Base-by-base conservation (phyloP, 2,888 invertebrate species). In the Sympetrum striolatum region DNA sequence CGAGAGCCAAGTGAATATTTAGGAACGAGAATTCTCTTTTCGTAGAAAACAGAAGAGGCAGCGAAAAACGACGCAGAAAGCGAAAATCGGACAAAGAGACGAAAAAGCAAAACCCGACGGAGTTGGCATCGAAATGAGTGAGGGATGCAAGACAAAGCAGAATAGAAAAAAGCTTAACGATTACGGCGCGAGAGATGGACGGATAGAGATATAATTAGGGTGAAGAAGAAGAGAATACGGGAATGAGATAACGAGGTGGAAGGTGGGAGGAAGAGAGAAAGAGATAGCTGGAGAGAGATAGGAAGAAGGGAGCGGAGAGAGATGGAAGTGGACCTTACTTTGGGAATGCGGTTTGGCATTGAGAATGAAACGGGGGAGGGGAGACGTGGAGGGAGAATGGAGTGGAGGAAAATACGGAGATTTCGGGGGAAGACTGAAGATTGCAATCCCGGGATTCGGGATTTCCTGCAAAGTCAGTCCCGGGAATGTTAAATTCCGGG, bases 281-380 rank as follows among this genome's bases (percentile, higher is more conserved):
- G 48, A 48, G 53, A 53, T 25, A 58, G 82, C 2, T n/a, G 35
- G 35, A 53, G 82, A 6, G 82, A 18, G 82, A 58, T 82, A 58
- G 14, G 58, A 22, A 35, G 82, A 58, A 31, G 35, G 35, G 58
- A 48, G 82, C 4, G 25, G 73, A 80, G 80, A 18, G 37, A 18
- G 80, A 35, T 37, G 82, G 82, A 58, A 48, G 82, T 82, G 82
- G 82, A 82, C 82, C 82, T 82, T 58, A 82, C 58, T 82, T 82
- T 82, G 82, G 82, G 82, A 82, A 82, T 82, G 82, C 82, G 82
- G 82, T 82, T 82, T 82, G 82, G 82, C 82, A 82, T 82, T 82
- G 82, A 82, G 82, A 58, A 82, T 82, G 53, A 35, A 58, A 58
- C 10, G 58, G 35, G 82, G 12, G 81, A 44, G 44, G 39, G 53